Evolutionary conservation across 64 coral and sea anemone species (phyloP), one percentile per base, ranked within the genome.

Genomic region (Montipora cactus): DNA sequence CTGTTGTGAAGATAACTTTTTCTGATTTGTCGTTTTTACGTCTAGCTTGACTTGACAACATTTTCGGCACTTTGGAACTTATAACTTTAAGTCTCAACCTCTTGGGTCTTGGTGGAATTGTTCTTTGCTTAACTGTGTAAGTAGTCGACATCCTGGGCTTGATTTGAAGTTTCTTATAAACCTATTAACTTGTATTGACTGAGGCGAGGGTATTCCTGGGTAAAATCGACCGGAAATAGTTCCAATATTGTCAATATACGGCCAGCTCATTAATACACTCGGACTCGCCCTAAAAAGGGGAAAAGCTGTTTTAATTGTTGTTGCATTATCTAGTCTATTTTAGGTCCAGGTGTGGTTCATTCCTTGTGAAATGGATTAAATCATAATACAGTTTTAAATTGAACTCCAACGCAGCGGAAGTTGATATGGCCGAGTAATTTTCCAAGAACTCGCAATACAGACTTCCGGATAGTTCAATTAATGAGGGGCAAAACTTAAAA

Each of bases 21-120:
- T 5, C 25, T 73, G 20, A 8, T 21, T 22, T 7, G 69, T 73
- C 21, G 12, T 62, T 61, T 61, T 62, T 59, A 5, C 13, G n/a
- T n/a, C 22, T 22, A 62, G 11, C 10, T 64, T 18, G 55, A 22
- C 15, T 44, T 16, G 1, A 59, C 37, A 18, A 14, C 61, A 37
- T 67, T 47, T 58, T 84, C 5, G 59, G 37, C 62, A 67, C 81
- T 67, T 84, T 84, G 7, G 59, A 67, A 68, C 81, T 84, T 7
- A 84, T 15, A 84, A 84, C 5, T 23, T 61, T 59, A 5, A 44
- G 6, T 48, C 22, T 84, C 8, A 76, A 7, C 14, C n/a, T 84
- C 12, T 46, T 84, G 59, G 37, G 16, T 15, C 37, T 37, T 37
- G 37, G 37, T 37, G 37, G 37, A 37, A 37, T 37, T 37, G 58